Base-by-base conservation (phyloP, 37 sponge, comb jelly and placozoan species). In the Halichondria panicea region DNA sequence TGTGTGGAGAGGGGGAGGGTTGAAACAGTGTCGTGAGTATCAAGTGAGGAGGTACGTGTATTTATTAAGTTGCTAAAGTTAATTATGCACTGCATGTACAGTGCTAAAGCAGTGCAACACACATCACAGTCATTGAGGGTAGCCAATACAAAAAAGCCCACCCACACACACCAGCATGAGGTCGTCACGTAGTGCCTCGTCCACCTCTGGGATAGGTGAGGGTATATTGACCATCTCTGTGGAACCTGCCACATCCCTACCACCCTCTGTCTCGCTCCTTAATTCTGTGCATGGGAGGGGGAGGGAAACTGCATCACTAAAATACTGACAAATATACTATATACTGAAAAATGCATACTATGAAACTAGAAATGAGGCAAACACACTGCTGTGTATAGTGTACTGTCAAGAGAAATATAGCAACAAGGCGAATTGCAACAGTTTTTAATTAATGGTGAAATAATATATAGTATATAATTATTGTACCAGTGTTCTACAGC, bases 121-220 rank as follows among this genome's bases (percentile, higher is more conserved):
- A 4, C 5, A 56, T 28, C 57, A 4, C 57, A 56, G 4, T 28
- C 5, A 50, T 50, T 59, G 15, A 59, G 28, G 5, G 21, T 37
- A 4, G 12, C 64, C 32, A 6, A 63, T 28, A 63, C 35, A 63
- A 7, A 63, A 4, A 5, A 27, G 36, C 12, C 32, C 5, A 35
- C 19, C 32, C 36, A 63, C 36, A 34, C 36, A 7, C 12, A 15
- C 37, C 19, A n/a, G 25, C 25, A 7, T 58, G 60, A 25, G 25
- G 15, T 21, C 60, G 6, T 58, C 27, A 12, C n/a, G 15, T 7
- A 58, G 8, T 27, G n/a, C 19, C 60, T 58, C 60, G 60, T 58
- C 60, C 19, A 58, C 25, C 27, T 58, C 60, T 7, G 60, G 60
- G n/a, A 58, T 58, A 7, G 60, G 60, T n/a, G 60, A 58, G 25